Evolutionary conservation across 2,888 invertebrate genomes (phyloP).

Genomic region (Neria commutata): DNA sequence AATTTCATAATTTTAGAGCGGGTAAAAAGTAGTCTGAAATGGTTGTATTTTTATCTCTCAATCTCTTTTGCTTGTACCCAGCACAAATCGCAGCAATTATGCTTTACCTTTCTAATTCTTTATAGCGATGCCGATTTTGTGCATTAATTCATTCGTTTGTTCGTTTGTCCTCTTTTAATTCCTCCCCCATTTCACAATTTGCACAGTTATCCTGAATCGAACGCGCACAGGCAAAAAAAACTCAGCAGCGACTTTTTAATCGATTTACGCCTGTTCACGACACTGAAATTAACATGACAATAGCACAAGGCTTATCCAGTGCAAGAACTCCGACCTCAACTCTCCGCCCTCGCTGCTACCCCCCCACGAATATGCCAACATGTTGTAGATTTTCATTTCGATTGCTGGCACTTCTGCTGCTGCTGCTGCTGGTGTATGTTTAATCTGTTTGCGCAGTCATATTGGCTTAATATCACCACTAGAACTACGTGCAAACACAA

Average conservation of each 20-base stretch:
- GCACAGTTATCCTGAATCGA: not conserved
- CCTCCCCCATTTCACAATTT: not conserved
- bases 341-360: too few species aligned
- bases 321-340: too few species aligned
- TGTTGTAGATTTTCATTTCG: slow-evolving; percentile 2
- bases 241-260: slow-evolving; percentile 41
- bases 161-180: too few species aligned
- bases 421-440: not conserved
- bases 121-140: too few species aligned
- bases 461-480: slow-evolving; percentile 5
- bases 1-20: too few species aligned
- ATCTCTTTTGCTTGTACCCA: too few species aligned
- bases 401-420: not conserved
- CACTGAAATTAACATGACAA: slow-evolving; percentile 52
- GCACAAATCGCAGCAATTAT: too few species aligned
- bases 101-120: too few species aligned
- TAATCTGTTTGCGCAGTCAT: not conserved
- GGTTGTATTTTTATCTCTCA: too few species aligned
- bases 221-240: not conserved
- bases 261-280: slow-evolving; percentile 48
- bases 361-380: not conserved
- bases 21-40: too few species aligned
- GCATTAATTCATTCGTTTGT: too few species aligned
- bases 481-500: not conserved
- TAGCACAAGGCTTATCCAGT: slow-evolving; percentile 20